Evolutionary conservation across 2,797 vertebrate genomes (phyloP).

Genomic region (Myotis myotis): DNA sequence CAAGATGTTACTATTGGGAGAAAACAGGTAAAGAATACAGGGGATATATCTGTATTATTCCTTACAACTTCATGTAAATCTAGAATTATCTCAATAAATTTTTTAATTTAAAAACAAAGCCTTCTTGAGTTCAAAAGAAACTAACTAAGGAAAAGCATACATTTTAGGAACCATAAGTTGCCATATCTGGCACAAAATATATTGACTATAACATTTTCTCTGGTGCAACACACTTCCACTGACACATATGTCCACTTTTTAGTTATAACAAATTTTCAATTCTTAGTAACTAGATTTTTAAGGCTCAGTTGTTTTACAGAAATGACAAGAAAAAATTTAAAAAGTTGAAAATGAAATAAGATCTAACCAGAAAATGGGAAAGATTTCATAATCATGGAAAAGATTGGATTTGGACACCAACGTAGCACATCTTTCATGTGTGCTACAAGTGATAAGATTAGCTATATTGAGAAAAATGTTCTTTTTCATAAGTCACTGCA

Average conservation of each 20-base stretch:
- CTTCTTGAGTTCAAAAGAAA: neutral
- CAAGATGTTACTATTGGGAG: neutral
- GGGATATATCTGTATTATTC: neutral
- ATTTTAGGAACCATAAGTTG: neutral
- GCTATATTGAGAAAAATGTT: neutral
- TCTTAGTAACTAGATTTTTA: neutral
- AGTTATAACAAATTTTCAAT: neutral
- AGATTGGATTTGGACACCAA: neutral
- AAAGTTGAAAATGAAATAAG: neutral
- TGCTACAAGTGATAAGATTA: neutral
- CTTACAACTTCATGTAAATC: neutral
- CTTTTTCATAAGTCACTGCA: slow-evolving; percentile 23
- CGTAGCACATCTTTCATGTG: neutral
- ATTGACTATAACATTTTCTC: neutral
- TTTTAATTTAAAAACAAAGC: neutral
- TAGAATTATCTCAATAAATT: neutral
- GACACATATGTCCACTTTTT: neutral
- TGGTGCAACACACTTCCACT: neutral
- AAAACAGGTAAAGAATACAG: neutral
- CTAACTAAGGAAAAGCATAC: neutral
- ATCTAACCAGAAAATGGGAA: neutral
- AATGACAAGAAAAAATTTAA: neutral
- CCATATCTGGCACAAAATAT: neutral
- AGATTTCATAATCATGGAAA: neutral
- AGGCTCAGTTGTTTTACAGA: neutral